Evolutionary conservation across 1,140 invertebrate genomes (phyloP), one percentile per base, ranked within the genome.

Genomic region (Polyergus mexicanus): DNA sequence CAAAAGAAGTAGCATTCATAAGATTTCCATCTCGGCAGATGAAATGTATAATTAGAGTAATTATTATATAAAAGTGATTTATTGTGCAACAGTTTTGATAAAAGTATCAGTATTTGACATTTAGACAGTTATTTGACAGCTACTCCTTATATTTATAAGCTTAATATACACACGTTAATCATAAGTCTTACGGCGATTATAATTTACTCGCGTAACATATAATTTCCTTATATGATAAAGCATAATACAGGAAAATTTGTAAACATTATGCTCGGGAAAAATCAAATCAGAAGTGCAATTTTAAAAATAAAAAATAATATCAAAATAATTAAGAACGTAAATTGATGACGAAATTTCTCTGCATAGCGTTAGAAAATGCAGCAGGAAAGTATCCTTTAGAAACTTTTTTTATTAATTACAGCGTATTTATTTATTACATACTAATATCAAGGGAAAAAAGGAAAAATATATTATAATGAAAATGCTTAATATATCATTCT

Each of bases 161-260:
- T 56, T 22, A 44, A 41, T 38, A 3, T 19, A 68, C 11, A 13
- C 35, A 56, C 13, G 13, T 56, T 80, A 69, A 80, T 56, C 63
- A 56, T 11, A 69, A 16, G 47, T 69, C 22, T 69, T 38, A 25
- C 35, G 19, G 47, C 47, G 11, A 22, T 16, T 80, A 32, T 41
- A 80, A 80, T 80, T 80, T 80, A 69, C 16, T 25, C 63, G 6
- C 38, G 63, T 28, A 80, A 80, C 63, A 38, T 80, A 13, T 56
- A 54, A 80, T 80, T 69, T 54, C 4, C 32, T 69, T 69, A 65
- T 69, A 80, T 38, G 41, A 32, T 56, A 41, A 80, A 11, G 8
- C 28, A 22, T 69, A 56, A 38, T 28, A 16, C 8, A 44, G 19
- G 19, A 22, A 35, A 28, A 63, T 47, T 13, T 6, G 8, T 19